Percentiles rank a stretch among this genome's conserved stretches.
Evolutionary conservation across 2,113 vertebrate genomes (phyloP).

Genomic region (Odontophorus gujanensis): DNA sequence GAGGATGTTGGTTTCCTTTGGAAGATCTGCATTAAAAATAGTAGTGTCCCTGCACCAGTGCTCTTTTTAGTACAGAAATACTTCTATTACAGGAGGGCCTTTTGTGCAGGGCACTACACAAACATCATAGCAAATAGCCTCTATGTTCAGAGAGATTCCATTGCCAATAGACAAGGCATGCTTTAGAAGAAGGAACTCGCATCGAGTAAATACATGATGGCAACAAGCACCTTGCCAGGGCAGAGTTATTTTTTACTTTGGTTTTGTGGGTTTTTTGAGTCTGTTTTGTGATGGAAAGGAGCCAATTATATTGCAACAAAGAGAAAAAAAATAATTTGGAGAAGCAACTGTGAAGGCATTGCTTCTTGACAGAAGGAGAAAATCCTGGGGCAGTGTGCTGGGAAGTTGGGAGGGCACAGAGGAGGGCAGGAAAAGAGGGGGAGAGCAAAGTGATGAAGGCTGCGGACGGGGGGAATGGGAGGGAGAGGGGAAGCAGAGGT

Average conservation of each 20-base stretch:
- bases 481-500: not conserved
- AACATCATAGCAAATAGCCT: not conserved
- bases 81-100: not conserved
- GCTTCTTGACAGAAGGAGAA: not conserved
- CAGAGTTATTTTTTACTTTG: not conserved
- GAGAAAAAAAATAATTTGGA: not conserved
- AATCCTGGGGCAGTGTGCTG: rapidly evolving
- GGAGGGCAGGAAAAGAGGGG: not conserved
- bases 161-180: not conserved
- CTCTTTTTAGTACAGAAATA: not conserved
- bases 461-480: not conserved
- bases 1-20: not conserved
- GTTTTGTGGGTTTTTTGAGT: not conserved
- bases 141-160: not conserved
- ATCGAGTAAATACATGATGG: not conserved
- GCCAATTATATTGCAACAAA: not conserved
- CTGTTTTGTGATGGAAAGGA: not conserved
- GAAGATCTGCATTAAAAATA: constrained; percentile 9
- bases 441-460: not conserved
- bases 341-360: not conserved
- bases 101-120: not conserved
- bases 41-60: not conserved
- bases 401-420: not conserved
- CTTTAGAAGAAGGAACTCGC: not conserved
- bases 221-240: not conserved